Base-by-base conservation (phyloP, 2,888 invertebrate species). In the Harpalus rubripes region DNA sequence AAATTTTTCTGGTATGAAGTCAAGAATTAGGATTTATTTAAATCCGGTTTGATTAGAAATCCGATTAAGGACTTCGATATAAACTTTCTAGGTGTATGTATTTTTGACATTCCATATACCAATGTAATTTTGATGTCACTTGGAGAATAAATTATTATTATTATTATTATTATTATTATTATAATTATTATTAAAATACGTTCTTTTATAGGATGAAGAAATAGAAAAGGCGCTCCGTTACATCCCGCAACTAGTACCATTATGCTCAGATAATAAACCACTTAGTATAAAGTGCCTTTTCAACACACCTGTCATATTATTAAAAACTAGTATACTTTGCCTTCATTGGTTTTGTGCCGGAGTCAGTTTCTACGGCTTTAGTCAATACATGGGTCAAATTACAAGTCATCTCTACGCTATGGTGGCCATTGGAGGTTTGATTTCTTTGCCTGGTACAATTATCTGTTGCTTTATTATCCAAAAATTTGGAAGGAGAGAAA, bases 341-440 rank as follows among this genome's bases (percentile, higher is more conserved):
- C 88, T 92, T 61, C 93, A 93, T 88, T 94, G 94, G 94, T 93
- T 93, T 86, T 92, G 92, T 85, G 92, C 92, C 56, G 94, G 94
- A 68, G 88, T 94, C 85, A 91, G 92, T 39, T 94, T 94, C 89
- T 94, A 92, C 88, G 93, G 93, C 4, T 93, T 94, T 88, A 92
- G 93, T 1, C 94, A 94, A 89, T 93, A 93, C 86, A 90, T 94
- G 72, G 93, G 94, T 1, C 90, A 91, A 65, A 90, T 94, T 63
- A 93, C 93, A 39, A 89, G 90, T 7, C 92, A 94, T 87, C 91
- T 94, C 84, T 94, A 93, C 88, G 86, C 93, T 63, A 92, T 92
- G 15, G 92, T 94, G 1, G 90, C 92, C 3, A 86, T 93, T 6
- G 93, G 92, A 86, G 94, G 94, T 1, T 88, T 93, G 0, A 92